These are phyloP conservation scores for Drosophila quinaria DNA, from an alignment of 2,888 invertebrate species.

Conservation along the genomic window DNA sequence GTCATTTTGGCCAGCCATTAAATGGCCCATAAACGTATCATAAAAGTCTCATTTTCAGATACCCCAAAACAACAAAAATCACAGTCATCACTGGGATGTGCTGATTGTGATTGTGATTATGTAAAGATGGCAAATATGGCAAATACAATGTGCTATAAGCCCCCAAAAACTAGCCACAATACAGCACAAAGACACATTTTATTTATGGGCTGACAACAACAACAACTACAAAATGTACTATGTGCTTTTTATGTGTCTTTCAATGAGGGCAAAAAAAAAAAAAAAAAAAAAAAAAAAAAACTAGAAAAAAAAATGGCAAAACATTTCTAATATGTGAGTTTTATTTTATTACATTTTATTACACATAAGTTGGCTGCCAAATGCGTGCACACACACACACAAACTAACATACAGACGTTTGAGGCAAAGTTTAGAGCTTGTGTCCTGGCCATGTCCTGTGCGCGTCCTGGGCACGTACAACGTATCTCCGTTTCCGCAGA, in stretches of 20 bases:
- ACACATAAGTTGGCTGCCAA: slow-evolving; percentile 76
- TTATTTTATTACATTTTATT: slow-evolving; percentile 81
- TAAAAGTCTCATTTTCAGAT: slow-evolving; percentile 47
- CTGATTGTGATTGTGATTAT: slow-evolving; percentile 47
- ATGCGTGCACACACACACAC: slow-evolving; percentile 53
- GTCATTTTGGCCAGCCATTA: slow-evolving; percentile 41
- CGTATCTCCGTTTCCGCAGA: slow-evolving; percentile 79
- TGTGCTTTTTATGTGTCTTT: slow-evolving; percentile 42
- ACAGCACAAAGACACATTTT: slow-evolving; percentile 34
- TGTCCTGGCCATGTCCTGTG: slow-evolving; percentile 68
- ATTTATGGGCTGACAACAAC: slow-evolving; percentile 49
- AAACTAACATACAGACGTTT: slow-evolving; percentile 10
- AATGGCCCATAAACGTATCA: slow-evolving; percentile 55
- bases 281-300: slow-evolving; percentile 7
- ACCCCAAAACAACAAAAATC: slow-evolving; percentile 25
- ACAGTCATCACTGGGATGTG: slow-evolving; percentile 18
- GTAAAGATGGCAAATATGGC: slow-evolving; percentile 50
- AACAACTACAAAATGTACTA: slow-evolving; percentile 39
- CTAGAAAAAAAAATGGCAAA: slow-evolving; percentile 47
- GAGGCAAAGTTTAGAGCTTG: slow-evolving; percentile 56
- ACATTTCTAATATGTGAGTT: slow-evolving; percentile 78
- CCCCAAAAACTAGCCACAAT: slow-evolving; percentile 44
- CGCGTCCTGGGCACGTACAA: slow-evolving; percentile 67
- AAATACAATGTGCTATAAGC: slow-evolving; percentile 51
- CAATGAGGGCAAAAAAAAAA: slow-evolving; percentile 14